Evolutionary conservation across 1,140 invertebrate species (phyloP).

Genomic region (Hylyphantes graminicola): DNA sequence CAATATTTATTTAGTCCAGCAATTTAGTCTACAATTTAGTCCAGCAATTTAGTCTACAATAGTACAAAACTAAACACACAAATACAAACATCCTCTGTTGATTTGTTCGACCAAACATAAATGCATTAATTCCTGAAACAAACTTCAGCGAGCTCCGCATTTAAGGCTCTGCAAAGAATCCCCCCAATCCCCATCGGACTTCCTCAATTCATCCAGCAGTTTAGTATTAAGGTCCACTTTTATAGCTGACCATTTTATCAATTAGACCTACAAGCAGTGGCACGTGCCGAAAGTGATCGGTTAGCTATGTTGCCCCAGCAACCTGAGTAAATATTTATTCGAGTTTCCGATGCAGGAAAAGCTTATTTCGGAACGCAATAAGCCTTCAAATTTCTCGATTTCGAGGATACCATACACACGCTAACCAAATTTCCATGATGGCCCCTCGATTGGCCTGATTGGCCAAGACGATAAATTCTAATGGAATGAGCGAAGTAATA

Average conservation of each 20-base stretch:
- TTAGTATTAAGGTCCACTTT: not conserved
- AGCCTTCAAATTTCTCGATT: constrained; percentile 37
- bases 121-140: too few relatives aligned
- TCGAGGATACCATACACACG: not conserved
- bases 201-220: not conserved
- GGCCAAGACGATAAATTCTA: not conserved
- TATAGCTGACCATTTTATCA: constrained; percentile 22
- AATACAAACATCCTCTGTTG: too few relatives aligned
- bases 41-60: too few relatives aligned
- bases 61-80: too few relatives aligned
- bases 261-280: constrained; percentile 4
- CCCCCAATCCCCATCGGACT: not conserved
- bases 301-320: not conserved
- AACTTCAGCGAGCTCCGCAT: too few relatives aligned
- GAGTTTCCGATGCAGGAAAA: constrained; percentile 23
- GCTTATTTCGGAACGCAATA: constrained; percentile 21
- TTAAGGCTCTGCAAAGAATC: too few relatives aligned
- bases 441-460: not conserved
- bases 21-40: too few relatives aligned
- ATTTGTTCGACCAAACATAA: too few relatives aligned
- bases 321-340: constrained; percentile 38
- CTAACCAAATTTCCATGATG: constrained; percentile 25
- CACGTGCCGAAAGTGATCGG: constrained; percentile 7
- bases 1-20: too few relatives aligned
- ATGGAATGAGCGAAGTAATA: too few relatives aligned